Evolutionary conservation across 2,888 invertebrate species (phyloP).

Genomic region (Meganola albula): DNA sequence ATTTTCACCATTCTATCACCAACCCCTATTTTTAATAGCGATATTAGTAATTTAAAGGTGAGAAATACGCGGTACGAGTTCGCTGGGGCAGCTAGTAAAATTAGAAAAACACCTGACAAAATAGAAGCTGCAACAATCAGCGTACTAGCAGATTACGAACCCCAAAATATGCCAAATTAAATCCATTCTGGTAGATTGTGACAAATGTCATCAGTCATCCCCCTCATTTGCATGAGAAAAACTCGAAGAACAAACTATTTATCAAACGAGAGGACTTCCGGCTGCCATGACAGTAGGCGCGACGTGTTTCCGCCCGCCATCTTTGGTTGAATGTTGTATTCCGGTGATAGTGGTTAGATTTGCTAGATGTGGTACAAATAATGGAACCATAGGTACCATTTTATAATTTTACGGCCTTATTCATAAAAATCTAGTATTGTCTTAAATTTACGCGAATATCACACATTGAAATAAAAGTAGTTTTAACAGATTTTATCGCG

Average conservation of each 20-base stretch:
- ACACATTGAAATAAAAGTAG: too few relatives aligned
- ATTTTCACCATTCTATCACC: too few relatives aligned
- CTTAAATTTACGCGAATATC: too few relatives aligned
- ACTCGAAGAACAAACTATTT: conserved; percentile 78
- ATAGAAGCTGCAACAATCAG: conserved; percentile 25
- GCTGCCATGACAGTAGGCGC: conserved; percentile 73
- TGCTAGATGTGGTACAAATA: conserved; percentile 28
- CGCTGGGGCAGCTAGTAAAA: too few relatives aligned
- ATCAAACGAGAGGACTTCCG: conserved; percentile 74
- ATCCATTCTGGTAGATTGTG: conserved; percentile 74
- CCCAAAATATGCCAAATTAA: conserved; percentile 67
- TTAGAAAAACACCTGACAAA: conserved; percentile 15
- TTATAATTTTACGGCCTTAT: too few relatives aligned
- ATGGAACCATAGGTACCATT: too few relatives aligned
- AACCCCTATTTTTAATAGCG: too few relatives aligned
- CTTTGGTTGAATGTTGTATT: conserved; percentile 46
- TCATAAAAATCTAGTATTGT: too few relatives aligned
- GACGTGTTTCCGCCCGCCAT: conserved; percentile 71
- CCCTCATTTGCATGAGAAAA: conserved; percentile 78
- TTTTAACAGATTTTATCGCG: too few relatives aligned
- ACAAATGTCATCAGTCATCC: conserved; percentile 74
- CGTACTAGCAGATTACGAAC: conserved; percentile 49
- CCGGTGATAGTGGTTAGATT: conserved; percentile 16
- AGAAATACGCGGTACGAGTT: too few relatives aligned
- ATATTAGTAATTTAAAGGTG: too few relatives aligned